Base-by-base conservation (phyloP, 2,888 invertebrate genomes). In the Lithophane leautieri region DNA sequence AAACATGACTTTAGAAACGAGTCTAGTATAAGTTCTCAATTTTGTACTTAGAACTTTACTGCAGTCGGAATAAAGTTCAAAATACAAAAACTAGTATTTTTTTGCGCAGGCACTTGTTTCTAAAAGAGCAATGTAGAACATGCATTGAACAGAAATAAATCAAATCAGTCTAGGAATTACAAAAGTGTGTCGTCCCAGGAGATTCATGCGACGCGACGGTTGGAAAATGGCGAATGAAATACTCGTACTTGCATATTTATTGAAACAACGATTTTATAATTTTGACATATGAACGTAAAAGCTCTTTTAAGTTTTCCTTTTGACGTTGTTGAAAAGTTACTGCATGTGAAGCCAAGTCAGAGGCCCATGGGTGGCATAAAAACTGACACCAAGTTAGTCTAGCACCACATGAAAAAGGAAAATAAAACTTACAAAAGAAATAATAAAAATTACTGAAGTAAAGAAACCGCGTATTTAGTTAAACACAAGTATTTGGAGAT, bases 151-250 rank as follows among this genome's bases (percentile, higher is more conserved):
- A 44, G 34, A 63, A 72, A 72, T 73, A 73, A 73, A 78, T 80
- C 52, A 65, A 81, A 73, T 73, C 74, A 80, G 52, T 81, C 81
- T 73, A 80, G 63, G 28, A 60, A 52, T 60, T 73, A 81, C 56
- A 60, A 63, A 44, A 52, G 19, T 65, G 63, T 65, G 42, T n/a
- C 47, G 11, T 73, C 58, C 28, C 58, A 52, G 6, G 63, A 52
- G 66, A 28, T 22, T 2, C 12, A 14, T 25, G 56, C 42, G 34
- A 52, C 1, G 34, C 25, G 63, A 34, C 62, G 44, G 0, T 1
- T 25, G 34, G 22, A 63, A 72, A 63, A 73, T 56, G 9, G 12
- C 42, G 25, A 16, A n/a, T 56, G 47, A 42, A 69, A 62, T 40
- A 19, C 6, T 47, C 19, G 16, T 40, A 19, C 6, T 47, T 47